Percentiles rank a stretch among this genome's conserved stretches.
These are phyloP conservation scores for Thera obeliscata DNA, from an alignment of 2,888 invertebrate genomes.

Conservation along the genomic window DNA sequence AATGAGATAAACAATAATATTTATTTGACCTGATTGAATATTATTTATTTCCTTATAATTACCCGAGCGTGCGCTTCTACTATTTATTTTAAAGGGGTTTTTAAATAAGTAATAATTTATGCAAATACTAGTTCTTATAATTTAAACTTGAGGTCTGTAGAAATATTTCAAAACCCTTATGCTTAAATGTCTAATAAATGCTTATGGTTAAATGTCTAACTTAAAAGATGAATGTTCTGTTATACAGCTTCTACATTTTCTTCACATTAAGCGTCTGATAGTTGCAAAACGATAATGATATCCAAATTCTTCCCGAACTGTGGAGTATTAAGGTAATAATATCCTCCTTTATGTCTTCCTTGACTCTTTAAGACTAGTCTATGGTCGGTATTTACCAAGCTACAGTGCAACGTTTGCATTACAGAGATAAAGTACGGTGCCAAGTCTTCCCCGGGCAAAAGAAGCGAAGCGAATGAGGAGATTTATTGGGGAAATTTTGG, in stretches of 20 bases:
- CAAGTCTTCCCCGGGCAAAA: constrained; percentile 79
- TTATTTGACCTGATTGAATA: too few relatives aligned
- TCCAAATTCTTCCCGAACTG: constrained; percentile 5
- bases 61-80: too few relatives aligned
- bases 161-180: too few relatives aligned
- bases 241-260: not conserved
- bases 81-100: too few relatives aligned
- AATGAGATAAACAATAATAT: too few relatives aligned
- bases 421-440: constrained; percentile 81
- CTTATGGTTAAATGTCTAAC: too few relatives aligned
- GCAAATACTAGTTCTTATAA: too few relatives aligned
- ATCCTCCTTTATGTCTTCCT: constrained; percentile 31
- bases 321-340: constrained; percentile 17
- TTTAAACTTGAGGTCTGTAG: too few relatives aligned
- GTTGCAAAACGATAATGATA: not conserved
- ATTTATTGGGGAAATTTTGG: constrained; percentile 82
- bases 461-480: constrained; percentile 77
- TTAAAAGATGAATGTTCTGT: not conserved
- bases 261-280: constrained; percentile 1
- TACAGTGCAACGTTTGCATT: constrained; percentile 75
- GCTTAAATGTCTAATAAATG: too few relatives aligned
- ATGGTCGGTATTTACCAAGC: constrained; percentile 70
- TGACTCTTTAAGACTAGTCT: constrained; percentile 52
- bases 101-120: too few relatives aligned
- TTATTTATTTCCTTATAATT: too few relatives aligned